Conservation (phyloP, 1,140 invertebrate genomes). For the Caenorhabditis latens region DNA sequence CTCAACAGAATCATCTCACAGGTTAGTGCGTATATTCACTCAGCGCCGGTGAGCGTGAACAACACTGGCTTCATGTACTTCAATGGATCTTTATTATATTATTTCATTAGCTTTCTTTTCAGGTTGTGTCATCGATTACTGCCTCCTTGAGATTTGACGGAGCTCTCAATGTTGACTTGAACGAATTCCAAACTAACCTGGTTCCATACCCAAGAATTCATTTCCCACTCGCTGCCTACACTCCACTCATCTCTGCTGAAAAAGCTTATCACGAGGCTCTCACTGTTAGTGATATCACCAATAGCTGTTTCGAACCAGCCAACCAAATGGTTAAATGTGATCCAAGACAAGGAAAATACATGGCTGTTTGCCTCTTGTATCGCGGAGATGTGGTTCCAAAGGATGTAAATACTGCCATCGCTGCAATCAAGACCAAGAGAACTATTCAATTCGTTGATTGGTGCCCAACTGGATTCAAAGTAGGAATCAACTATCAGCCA, state of each 20-base stretch:
- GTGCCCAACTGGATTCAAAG: too few relatives aligned
- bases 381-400: too few relatives aligned
- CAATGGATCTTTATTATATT: too few relatives aligned
- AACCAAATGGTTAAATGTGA: conserved; percentile 87
- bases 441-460: too few relatives aligned
- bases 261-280: conserved; percentile 84
- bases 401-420: too few relatives aligned
- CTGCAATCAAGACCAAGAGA: too few relatives aligned
- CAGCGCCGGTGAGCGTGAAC: too few relatives aligned
- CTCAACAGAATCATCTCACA: conserved; percentile 85
- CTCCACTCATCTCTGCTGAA: conserved; percentile 79
- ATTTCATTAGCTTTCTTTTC: conserved; percentile 70
- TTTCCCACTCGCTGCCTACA: conserved; percentile 78
- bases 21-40: too few relatives aligned
- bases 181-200: conserved; percentile 66
- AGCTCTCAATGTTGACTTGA: conserved; percentile 87
- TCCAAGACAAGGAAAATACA: too few relatives aligned
- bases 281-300: conserved; percentile 87
- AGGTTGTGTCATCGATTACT: conserved; percentile 80
- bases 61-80: too few relatives aligned
- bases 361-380: too few relatives aligned
- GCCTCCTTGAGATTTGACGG: conserved; percentile 85
- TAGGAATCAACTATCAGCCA: too few relatives aligned
- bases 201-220: conserved; percentile 83
- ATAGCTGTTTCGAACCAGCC: conserved; percentile 87